These are phyloP conservation scores for Choloepus didactylus DNA, from an alignment of 2,797 vertebrate species.

Conservation along the genomic window DNA sequence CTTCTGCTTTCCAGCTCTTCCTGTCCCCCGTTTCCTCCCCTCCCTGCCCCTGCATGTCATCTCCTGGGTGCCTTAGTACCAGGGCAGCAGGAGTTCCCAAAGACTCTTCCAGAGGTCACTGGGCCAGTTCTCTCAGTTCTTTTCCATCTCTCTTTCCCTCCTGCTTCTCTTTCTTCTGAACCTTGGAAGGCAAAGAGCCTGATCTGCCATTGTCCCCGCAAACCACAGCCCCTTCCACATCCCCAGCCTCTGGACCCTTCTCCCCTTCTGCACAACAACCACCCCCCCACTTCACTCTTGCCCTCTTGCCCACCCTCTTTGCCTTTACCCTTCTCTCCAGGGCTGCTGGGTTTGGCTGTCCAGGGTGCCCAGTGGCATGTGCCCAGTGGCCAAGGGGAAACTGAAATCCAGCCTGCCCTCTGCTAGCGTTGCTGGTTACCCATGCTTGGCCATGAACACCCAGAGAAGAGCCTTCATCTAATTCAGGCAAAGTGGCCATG, in stretches of 20 bases:
- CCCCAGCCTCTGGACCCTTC: background rate
- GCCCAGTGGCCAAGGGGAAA: background rate
- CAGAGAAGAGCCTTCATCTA: background rate
- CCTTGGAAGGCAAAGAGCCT: background rate
- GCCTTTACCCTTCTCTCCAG: background rate
- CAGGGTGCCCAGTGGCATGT: background rate
- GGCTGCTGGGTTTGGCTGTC: background rate
- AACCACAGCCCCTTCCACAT: background rate
- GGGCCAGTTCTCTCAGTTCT: background rate
- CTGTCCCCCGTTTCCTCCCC: background rate
- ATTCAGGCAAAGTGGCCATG: background rate
- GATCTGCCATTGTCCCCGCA: too few relatives aligned
- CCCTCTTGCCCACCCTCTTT: background rate
- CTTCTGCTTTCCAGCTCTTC: background rate
- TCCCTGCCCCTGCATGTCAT: background rate
- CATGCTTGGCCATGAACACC: fast-evolving
- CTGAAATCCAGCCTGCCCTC: background rate
- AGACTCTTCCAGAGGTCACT: background rate
- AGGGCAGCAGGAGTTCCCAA: background rate
- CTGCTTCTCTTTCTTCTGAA: background rate
- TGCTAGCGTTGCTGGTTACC: background rate
- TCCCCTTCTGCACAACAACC: background rate
- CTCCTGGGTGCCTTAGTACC: background rate
- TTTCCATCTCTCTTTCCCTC: background rate
- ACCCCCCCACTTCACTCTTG: fast-evolving